Evolutionary conservation across 92 coral and sea anemone species (phyloP).

Genomic region (Phenganax stokvisi): DNA sequence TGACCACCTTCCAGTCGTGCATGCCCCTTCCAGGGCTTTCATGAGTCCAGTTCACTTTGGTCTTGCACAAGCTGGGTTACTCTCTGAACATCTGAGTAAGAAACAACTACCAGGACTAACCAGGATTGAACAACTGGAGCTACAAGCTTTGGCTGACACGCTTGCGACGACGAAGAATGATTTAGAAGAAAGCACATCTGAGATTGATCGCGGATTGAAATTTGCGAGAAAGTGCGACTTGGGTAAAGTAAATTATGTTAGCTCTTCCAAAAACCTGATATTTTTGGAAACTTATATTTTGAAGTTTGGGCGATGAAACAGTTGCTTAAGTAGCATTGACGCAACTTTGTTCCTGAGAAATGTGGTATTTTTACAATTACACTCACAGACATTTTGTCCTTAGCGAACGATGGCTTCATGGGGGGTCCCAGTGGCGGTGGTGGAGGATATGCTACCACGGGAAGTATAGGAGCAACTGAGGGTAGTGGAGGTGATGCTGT

Average conservation of each 20-base stretch:
- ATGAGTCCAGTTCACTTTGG: conserved; percentile 67
- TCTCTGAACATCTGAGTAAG: conserved; percentile 80
- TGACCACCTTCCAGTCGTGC: neutral
- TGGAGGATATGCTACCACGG: conserved; percentile 99
- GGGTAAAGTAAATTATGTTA: neutral
- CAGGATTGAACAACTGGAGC: conserved; percentile 87
- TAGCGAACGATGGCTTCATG: conserved; percentile 65
- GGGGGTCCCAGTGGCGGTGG: conserved; percentile 99
- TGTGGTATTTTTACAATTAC: neutral
- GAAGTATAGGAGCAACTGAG: conserved; percentile 97
- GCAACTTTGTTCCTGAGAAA: neutral
- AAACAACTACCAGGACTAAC: conserved; percentile 91
- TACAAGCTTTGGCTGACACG: conserved; percentile 91
- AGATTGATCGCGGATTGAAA: conserved; percentile 86
- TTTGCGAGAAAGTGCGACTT: conserved; percentile 87
- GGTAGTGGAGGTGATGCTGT: conserved; percentile 99
- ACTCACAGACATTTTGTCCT: neutral
- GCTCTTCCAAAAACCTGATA: neutral
- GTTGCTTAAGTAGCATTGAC: neutral
- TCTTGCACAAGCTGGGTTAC: conserved; percentile 69
- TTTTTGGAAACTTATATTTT: no score
- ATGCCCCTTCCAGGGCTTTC: neutral
- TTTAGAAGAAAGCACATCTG: conserved; percentile 85
- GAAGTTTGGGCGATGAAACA: neutral
- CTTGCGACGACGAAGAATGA: conserved; percentile 93